Conservation (phyloP, 2,888 invertebrate species). For the Nemotelus nigrinus region DNA sequence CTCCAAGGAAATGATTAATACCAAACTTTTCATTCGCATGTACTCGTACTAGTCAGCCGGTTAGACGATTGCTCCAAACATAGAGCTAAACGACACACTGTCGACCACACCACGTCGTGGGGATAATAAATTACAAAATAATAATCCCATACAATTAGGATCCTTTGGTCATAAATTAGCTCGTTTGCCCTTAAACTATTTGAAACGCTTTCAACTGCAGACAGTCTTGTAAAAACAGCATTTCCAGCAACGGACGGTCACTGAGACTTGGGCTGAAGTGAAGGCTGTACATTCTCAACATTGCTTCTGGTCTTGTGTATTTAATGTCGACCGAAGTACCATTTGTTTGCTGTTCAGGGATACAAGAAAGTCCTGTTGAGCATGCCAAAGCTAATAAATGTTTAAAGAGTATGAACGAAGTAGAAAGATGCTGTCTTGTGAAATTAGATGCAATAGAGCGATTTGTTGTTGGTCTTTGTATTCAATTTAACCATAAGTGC, state of each 20-base stretch:
- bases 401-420: background rate
- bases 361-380: constrained; percentile 25
- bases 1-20: too few relatives aligned
- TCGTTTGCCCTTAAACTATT: constrained; percentile 38
- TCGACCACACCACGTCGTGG: background rate
- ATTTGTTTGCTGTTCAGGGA: constrained; percentile 37
- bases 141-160: constrained; percentile 37
- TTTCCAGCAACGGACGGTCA: too few relatives aligned
- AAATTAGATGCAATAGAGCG: constrained; percentile 3
- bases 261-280: too few relatives aligned
- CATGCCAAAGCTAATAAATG: constrained; percentile 10
- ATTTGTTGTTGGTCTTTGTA: background rate
- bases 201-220: constrained; percentile 34
- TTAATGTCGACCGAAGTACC: constrained; percentile 35
- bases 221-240: background rate
- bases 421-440: background rate
- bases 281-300: too few relatives aligned
- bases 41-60: too few relatives aligned
- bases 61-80: too few relatives aligned
- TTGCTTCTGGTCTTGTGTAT: background rate
- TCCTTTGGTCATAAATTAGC: constrained; percentile 32
- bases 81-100: too few relatives aligned
- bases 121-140: constrained; percentile 36
- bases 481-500: too few relatives aligned
- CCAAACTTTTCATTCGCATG: too few relatives aligned